Base-by-base conservation (phyloP, 2,797 vertebrate genomes). In the Mus caroli region DNA sequence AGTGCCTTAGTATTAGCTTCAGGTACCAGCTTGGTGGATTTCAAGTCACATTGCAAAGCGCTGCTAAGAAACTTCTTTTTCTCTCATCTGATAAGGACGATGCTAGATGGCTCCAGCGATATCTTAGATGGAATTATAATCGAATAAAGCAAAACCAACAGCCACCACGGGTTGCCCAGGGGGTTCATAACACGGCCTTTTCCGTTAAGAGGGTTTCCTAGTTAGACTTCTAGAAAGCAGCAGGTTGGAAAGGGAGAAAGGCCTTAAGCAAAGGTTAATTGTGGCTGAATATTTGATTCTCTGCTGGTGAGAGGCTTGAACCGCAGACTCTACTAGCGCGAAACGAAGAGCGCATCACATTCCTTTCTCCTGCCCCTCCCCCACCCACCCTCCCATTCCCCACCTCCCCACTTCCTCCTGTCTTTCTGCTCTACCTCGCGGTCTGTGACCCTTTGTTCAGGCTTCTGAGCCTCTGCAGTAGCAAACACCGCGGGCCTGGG, bases 391-490 rank as follows among this genome's bases (percentile, higher is more conserved):
- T 24, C 60, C 10, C 26, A 4, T 13, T 11, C 62, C 60, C 26
- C 26, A 28, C 26, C 26, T 13, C 62, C 26, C 26, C 62, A 4
- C 60, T 62, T 34, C 31, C 15, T 24, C 60, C 1, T 0, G 12
- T 8, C 6, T 73, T 73, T 73, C 67, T 40, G 0, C 3, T 56
- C 50, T n/a, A 40, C 58, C 94, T 92, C 43, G 62, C 52, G 91
- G 62, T 95, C 86, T 82, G 50, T 19, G 78, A 77, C 62, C 60
- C 94, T 75, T 78, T 71, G 22, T 78, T 71, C 79, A 28, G 71
- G 26, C 54, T 31, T 95, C 50, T 7, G 14, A 4, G 75, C 52
- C 14, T 46, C 24, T 22, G 14, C 26, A 69, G 2, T 20, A 73
- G 28, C 34, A 56, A 89, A 83, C 78, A 88, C 26, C 60, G 28